Evolutionary conservation across 2,797 vertebrate genomes (phyloP).

Genomic region (Pogoniulus pusillus): DNA sequence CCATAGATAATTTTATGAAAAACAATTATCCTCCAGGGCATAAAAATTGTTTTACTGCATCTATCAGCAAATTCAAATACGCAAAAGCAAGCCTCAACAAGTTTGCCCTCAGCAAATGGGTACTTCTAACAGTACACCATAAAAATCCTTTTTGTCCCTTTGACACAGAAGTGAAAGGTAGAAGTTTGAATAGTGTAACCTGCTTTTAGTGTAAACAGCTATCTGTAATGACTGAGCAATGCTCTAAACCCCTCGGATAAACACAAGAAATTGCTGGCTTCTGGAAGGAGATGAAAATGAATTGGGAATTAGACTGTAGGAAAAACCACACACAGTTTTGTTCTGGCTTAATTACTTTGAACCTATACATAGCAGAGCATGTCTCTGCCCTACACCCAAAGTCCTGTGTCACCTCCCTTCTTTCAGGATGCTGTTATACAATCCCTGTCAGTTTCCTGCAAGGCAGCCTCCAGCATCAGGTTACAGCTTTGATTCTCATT

Average conservation of each 20-base stretch:
- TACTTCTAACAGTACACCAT: not conserved
- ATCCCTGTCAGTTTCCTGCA: not conserved
- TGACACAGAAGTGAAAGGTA: not conserved
- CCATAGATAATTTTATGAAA: slow-evolving; percentile 23
- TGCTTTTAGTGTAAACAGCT: not conserved
- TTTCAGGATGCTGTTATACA: slow-evolving; percentile 13
- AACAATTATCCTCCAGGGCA: slow-evolving; percentile 3
- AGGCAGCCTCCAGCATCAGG: not conserved
- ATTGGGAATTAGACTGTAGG: not conserved
- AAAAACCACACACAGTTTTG: not conserved
- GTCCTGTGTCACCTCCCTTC: not conserved
- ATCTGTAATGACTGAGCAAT: not conserved
- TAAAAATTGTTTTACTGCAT: slow-evolving; percentile 13
- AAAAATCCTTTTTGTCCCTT: not conserved
- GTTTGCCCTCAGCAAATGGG: slow-evolving; percentile 4
- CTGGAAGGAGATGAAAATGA: not conserved
- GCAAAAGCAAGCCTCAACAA: slow-evolving; percentile 62
- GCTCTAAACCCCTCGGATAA: not conserved
- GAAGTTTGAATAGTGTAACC: not conserved
- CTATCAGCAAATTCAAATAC: slow-evolving; percentile 63
- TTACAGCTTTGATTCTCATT: not conserved
- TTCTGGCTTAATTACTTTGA: not conserved
- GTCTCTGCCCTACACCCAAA: not conserved
- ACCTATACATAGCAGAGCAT: not conserved
- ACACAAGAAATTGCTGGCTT: not conserved